A percentile compares a stretch with the other conserved stretches of the same genome.
These are phyloP conservation scores for Drosophila aff. DNA, from an alignment of 1,140 invertebrate genomes.

Conservation along the genomic window DNA sequence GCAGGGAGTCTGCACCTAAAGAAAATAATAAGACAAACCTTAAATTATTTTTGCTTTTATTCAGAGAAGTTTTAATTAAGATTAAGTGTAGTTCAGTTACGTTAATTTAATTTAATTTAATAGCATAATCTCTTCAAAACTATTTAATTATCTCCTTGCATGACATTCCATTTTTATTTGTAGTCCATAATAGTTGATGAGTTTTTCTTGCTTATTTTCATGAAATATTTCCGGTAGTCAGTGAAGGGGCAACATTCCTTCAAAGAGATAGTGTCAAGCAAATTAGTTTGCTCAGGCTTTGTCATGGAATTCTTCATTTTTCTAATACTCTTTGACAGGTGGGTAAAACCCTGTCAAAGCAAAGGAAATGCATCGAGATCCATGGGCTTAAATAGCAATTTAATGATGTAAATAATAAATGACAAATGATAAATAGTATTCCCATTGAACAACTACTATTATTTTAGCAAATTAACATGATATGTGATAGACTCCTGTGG, in stretches of 20 bases:
- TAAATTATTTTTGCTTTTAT: not conserved
- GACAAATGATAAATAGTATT: not conserved
- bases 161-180: not conserved
- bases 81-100: not conserved
- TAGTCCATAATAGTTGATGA: slow-evolving; percentile 7
- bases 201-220: not conserved
- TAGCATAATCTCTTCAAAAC: not conserved
- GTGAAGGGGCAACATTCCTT: slow-evolving; percentile 15
- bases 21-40: not conserved
- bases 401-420: slow-evolving; percentile 2
- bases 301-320: not conserved
- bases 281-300: slow-evolving; percentile 9
- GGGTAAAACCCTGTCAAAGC: not conserved
- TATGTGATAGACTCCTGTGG: too few relatives aligned
- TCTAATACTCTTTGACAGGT: not conserved
- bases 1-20: slow-evolving; percentile 1
- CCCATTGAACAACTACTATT: not conserved
- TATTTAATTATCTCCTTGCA: not conserved
- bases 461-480: not conserved
- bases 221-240: slow-evolving; percentile 9
- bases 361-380: not conserved
- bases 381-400: not conserved
- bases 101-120: too few relatives aligned
- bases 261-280: slow-evolving; percentile 8
- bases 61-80: not conserved